Percentiles rank a stretch among this genome's conserved stretches.
Evolutionary conservation across 2,888 invertebrate species (phyloP).

Genomic region (Drosophila percnosoma): DNA sequence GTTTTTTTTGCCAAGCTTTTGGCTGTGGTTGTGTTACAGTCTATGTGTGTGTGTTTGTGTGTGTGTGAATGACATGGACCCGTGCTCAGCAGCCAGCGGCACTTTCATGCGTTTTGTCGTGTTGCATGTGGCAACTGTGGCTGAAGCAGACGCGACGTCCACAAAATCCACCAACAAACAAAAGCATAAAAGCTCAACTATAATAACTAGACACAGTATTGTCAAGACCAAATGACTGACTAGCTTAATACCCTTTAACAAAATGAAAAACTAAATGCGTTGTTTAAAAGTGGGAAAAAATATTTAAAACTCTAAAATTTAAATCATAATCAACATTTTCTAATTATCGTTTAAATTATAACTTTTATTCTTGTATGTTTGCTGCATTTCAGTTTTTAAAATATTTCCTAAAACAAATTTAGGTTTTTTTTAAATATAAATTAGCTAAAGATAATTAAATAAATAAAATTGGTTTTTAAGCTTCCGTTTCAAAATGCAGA

Average conservation of each 20-base stretch:
- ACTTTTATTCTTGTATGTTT: not conserved
- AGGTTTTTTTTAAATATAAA: not conserved
- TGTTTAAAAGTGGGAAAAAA: fast-evolving
- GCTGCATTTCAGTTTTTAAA: not conserved
- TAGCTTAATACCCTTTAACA: slow-evolving; percentile 15
- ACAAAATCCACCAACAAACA: slow-evolving; percentile 22
- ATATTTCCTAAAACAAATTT: not conserved
- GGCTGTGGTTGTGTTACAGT: slow-evolving; percentile 13
- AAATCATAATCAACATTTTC: not conserved
- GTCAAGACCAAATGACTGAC: not conserved
- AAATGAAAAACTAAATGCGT: not conserved
- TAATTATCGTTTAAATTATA: not conserved
- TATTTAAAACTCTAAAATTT: not conserved
- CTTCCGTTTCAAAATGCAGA: not conserved
- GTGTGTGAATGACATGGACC: slow-evolving; percentile 32
- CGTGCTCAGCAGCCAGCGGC: slow-evolving; percentile 24
- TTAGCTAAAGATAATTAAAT: not conserved
- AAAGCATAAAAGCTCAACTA: slow-evolving; percentile 49
- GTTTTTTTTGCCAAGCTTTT: slow-evolving; percentile 19
- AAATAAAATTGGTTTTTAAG: not conserved
- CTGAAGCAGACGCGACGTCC: slow-evolving; percentile 46
- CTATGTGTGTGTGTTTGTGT: slow-evolving; percentile 6
- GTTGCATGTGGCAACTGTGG: slow-evolving; percentile 50
- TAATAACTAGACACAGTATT: slow-evolving; percentile 38
- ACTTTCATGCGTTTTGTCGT: slow-evolving; percentile 56